A percentile compares a stretch with the other conserved stretches of the same genome.
Evolutionary conservation across 2,797 vertebrate species (phyloP).

Genomic region (Rhynchotus rufescens): DNA sequence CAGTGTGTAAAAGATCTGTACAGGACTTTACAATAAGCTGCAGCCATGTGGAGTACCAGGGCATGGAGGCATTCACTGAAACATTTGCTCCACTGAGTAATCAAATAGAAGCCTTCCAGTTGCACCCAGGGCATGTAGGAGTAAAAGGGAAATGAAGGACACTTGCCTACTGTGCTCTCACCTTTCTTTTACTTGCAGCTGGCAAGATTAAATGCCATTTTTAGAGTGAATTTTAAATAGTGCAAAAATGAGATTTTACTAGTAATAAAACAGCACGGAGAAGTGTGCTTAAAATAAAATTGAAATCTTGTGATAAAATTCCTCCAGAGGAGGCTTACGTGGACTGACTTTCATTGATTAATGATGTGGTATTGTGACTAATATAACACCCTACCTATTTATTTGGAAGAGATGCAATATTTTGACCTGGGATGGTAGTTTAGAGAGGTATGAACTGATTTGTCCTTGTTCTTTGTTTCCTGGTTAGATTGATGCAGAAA

Average conservation of each 20-base stretch:
- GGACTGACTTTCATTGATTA: neutral
- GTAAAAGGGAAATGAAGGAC: conserved; percentile 65
- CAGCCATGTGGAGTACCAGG: conserved; percentile 39
- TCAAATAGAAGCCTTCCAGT: conserved; percentile 59
- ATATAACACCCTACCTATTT: neutral
- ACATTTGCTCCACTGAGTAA: conserved; percentile 52
- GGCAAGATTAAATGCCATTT: conserved; percentile 39
- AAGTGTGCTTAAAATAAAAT: neutral
- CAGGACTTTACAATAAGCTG: conserved; percentile 38
- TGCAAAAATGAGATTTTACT: neutral
- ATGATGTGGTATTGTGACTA: neutral
- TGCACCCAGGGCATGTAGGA: conserved; percentile 49
- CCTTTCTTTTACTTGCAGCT: conserved; percentile 36
- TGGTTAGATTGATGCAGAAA: neutral
- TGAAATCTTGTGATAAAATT: neutral
- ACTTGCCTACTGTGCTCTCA: conserved; percentile 51
- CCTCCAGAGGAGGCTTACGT: neutral
- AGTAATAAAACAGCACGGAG: neutral
- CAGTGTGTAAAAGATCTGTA: conserved; percentile 65
- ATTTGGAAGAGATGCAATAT: neutral
- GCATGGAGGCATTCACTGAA: conserved; percentile 41
- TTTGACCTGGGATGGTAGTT: neutral
- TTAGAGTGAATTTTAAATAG: conserved; percentile 15
- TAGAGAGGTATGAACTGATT: neutral
- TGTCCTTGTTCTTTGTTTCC: neutral